phyloP scores from a whole-genome alignment of 2,888 invertebrate genomes.

The Dynastes hyllus region DNA sequence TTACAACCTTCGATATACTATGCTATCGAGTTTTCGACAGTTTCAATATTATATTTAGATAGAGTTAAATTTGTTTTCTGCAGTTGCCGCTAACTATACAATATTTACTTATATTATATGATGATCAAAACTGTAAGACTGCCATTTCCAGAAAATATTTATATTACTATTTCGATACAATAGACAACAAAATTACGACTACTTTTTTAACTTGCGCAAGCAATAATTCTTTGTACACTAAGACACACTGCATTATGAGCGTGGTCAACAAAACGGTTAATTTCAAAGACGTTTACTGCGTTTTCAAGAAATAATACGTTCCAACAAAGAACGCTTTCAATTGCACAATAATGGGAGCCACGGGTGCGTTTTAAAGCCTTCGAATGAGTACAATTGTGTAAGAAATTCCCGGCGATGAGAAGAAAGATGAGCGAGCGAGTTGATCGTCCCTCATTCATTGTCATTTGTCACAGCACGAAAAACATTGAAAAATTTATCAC shows the following conservation, averaged over 20 bases:
- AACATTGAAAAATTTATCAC: constrained; percentile 46
- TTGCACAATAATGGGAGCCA: constrained; percentile 27
- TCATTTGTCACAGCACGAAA: constrained; percentile 45
- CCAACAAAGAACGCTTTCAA: constrained; percentile 8
- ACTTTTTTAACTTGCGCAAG: no score
- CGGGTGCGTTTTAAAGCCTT: constrained; percentile 10
- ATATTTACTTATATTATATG: no score
- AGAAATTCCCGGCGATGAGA: constrained; percentile 35
- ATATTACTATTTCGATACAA: no score
- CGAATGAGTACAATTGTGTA: constrained; percentile 37
- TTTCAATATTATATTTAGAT: no score
- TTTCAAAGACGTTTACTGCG: constrained; percentile 21
- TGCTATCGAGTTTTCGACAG: no score
- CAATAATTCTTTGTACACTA: no score
- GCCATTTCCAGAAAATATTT: no score
- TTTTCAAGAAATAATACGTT: constrained; percentile 17
- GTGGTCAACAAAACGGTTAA: background rate
- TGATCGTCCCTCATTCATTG: constrained; percentile 39
- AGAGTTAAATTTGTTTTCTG: no score
- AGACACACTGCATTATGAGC: background rate
- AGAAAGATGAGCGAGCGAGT: constrained; percentile 37
- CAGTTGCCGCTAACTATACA: no score
- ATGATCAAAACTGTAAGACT: no score
- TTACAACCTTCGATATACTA: no score
- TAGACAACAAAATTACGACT: no score